Conservation (phyloP, 2,888 invertebrate genomes). For the Horisme vitalbata region DNA sequence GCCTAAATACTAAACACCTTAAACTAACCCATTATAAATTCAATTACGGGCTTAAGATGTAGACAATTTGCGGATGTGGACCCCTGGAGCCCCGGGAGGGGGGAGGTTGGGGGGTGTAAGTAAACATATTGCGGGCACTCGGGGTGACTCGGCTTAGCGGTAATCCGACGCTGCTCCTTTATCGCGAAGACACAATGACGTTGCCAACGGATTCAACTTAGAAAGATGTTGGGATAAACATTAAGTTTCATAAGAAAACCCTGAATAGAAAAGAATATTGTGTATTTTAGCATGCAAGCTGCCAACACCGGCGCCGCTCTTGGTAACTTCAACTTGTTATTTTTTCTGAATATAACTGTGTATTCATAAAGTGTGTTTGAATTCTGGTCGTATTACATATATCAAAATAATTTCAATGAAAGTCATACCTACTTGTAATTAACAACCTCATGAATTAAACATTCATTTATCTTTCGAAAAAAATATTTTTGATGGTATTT, state of each 20-base stretch:
- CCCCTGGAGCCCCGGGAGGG: conserved; percentile 8
- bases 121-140: conserved; percentile 71
- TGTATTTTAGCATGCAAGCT: neutral
- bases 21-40: conserved; percentile 80
- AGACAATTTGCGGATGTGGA: conserved; percentile 63
- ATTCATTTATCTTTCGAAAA: too few species aligned
- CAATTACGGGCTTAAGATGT: conserved; percentile 73
- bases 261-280: neutral
- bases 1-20: conserved; percentile 69
- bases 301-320: too few species aligned
- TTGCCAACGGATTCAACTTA: conserved; percentile 2
- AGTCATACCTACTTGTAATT: too few species aligned
- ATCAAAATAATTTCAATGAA: too few species aligned
- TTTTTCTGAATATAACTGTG: too few species aligned
- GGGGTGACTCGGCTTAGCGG: conserved; percentile 39
- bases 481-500: too few species aligned
- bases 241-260: too few species aligned
- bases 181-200: conserved; percentile 44
- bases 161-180: conserved; percentile 64
- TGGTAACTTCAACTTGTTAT: too few species aligned
- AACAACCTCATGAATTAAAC: too few species aligned
- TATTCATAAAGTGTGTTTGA: too few species aligned
- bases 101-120: conserved; percentile 34
- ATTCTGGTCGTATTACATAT: too few species aligned
- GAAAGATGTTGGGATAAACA: conserved; percentile 1